Percentiles rank a stretch among this genome's conserved stretches.
phyloP scores from a whole-genome alignment of 2,797 vertebrate species.

The Spinus olivaceus region DNA sequence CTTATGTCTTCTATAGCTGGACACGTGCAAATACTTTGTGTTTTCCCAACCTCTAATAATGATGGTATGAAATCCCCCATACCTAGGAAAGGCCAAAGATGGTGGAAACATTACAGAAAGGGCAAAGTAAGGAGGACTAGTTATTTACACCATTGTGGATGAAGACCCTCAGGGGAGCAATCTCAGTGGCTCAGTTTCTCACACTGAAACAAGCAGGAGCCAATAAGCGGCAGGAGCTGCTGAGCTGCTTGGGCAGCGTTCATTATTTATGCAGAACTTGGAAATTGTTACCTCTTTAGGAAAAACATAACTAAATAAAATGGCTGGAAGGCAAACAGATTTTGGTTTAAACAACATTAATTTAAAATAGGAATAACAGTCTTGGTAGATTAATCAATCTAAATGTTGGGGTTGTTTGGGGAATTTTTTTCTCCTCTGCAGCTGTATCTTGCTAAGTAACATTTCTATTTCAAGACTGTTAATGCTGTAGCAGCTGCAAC shows the following conservation, averaged over 20 bases:
- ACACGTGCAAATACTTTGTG: conserved; percentile 52
- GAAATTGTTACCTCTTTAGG: conserved; percentile 67
- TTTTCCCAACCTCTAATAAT: conserved; percentile 41
- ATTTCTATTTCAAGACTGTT: conserved; percentile 77
- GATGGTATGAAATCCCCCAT: conserved; percentile 34
- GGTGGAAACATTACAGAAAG: conserved; percentile 43
- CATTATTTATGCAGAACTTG: conserved; percentile 61
- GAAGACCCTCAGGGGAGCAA: conserved; percentile 58
- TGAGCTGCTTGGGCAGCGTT: conserved; percentile 52
- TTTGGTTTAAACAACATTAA: conserved; percentile 74
- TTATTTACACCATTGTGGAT: conserved; percentile 65
- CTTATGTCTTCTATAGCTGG: conserved; percentile 47
- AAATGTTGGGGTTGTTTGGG: conserved; percentile 68
- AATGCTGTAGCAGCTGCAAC: conserved; percentile 75
- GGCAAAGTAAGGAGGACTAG: conserved; percentile 35
- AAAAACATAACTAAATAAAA: conserved; percentile 68
- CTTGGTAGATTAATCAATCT: conserved; percentile 74
- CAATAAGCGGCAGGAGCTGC: conserved; percentile 55
- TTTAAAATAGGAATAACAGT: conserved; percentile 72
- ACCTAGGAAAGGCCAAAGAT: conserved; percentile 61
- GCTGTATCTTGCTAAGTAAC: conserved; percentile 75
- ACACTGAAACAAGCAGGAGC: conserved; percentile 48
- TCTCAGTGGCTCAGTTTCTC: conserved; percentile 49
- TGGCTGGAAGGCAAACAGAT: conserved; percentile 75
- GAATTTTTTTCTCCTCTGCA: conserved; percentile 64